phyloP scores from a whole-genome alignment of 2,888 invertebrate species.

The Dendrolimus houi region DNA sequence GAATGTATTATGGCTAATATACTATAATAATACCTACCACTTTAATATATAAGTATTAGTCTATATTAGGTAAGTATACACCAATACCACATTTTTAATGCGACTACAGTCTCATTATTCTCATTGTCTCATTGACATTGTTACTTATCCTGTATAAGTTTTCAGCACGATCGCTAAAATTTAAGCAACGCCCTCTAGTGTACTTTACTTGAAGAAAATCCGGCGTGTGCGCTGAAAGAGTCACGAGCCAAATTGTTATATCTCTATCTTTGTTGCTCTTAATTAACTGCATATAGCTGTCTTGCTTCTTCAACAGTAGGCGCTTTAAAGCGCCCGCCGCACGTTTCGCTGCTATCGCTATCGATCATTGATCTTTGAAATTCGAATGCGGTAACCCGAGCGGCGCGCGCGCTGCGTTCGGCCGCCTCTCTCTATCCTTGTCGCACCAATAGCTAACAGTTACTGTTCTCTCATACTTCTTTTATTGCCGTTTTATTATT shows the following conservation, averaged over 20 bases:
- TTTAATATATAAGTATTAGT: too few relatives aligned
- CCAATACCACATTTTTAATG: too few relatives aligned
- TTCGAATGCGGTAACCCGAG: constrained; percentile 69
- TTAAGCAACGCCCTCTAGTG: constrained; percentile 50
- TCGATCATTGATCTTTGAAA: constrained; percentile 75
- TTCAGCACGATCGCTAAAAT: constrained; percentile 3
- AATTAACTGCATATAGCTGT: constrained; percentile 15
- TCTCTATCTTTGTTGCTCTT: constrained; percentile 29
- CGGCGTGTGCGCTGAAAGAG: constrained; percentile 42
- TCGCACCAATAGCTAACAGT: constrained; percentile 50
- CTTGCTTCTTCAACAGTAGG: constrained; percentile 33
- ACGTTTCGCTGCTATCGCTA: constrained; percentile 61
- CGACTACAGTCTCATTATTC: too few relatives aligned
- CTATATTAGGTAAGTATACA: too few relatives aligned
- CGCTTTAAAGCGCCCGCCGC: constrained; percentile 36
- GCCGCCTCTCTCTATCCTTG: constrained; percentile 49
- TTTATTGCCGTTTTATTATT: constrained; percentile 77
- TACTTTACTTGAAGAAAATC: constrained; percentile 13
- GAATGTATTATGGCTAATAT: too few relatives aligned
- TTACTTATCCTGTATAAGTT: too few relatives aligned
- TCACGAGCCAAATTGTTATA: constrained; percentile 57
- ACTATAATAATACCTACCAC: too few relatives aligned
- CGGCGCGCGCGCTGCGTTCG: constrained; percentile 66
- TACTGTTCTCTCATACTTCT: constrained; percentile 70
- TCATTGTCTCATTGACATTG: too few relatives aligned